Percentiles rank a stretch among this genome's conserved stretches.
Evolutionary conservation across 2,888 invertebrate species (phyloP).

Genomic region (Petrolisthes cinctipes): DNA sequence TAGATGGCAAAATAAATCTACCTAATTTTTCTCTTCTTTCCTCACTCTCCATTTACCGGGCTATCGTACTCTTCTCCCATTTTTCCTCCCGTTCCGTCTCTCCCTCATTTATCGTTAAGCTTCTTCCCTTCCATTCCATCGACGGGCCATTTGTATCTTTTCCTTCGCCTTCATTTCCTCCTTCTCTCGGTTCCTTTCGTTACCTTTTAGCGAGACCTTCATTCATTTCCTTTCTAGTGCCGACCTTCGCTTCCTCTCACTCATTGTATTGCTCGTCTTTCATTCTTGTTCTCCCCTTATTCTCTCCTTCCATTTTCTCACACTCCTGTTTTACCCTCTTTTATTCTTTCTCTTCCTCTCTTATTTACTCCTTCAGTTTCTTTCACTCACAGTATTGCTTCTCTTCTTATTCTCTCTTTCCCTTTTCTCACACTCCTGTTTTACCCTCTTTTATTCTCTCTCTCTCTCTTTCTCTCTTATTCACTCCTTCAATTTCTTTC

Average conservation of each 20-base stretch:
- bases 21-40: neutral
- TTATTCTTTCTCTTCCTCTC: neutral
- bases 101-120: neutral
- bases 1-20: neutral
- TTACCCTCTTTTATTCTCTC: neutral
- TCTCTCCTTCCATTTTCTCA: slow-evolving; percentile 13
- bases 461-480: neutral
- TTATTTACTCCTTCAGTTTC: neutral
- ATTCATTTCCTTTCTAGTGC: neutral
- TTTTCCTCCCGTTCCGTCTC: neutral
- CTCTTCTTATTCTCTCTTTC: neutral
- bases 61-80: neutral
- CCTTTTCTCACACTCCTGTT: neutral
- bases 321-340: neutral
- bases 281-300: slow-evolving; percentile 1
- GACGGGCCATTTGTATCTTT: neutral
- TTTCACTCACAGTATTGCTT: neutral
- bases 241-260: neutral
- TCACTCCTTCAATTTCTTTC: neutral
- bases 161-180: neutral
- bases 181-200: neutral
- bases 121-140: neutral
- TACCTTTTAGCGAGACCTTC: neutral
- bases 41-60: neutral
- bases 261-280: slow-evolving; percentile 11